Conservation (phyloP, 2,888 invertebrate genomes). For the Dromius quadrimaculatus region DNA sequence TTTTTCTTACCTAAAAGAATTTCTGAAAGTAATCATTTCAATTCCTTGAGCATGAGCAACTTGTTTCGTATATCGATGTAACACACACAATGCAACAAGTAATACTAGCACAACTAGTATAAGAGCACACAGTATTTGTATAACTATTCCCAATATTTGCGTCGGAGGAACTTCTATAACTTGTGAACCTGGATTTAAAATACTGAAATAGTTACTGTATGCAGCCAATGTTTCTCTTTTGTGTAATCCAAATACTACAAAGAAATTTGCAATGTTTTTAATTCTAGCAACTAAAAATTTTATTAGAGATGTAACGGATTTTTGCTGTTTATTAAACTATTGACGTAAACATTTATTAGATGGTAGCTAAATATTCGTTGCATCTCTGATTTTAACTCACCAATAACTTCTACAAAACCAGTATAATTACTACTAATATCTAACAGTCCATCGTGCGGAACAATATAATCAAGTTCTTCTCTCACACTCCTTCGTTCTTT, state of each 20-base stretch:
- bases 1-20: constrained; percentile 72
- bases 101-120: constrained; percentile 74
- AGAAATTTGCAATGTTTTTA: constrained; percentile 43
- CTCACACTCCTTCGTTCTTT: constrained; percentile 53
- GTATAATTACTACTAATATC: constrained; percentile 86
- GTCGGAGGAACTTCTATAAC: constrained; percentile 65
- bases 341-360: constrained; percentile 1
- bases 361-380: too few species aligned
- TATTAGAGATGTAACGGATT: neutral
- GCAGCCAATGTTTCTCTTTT: constrained; percentile 70
- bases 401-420: constrained; percentile 85
- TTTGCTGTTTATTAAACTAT: neutral
- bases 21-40: constrained; percentile 76
- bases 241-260: constrained; percentile 68
- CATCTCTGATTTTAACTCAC: constrained; percentile 69
- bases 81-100: constrained; percentile 73
- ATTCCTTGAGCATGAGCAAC: constrained; percentile 74
- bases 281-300: constrained; percentile 23
- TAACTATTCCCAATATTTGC: constrained; percentile 71
- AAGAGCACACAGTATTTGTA: constrained; percentile 77
- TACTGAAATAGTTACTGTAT: constrained; percentile 82
- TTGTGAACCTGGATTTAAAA: constrained; percentile 78
- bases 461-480: constrained; percentile 63
- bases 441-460: constrained; percentile 78
- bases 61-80: constrained; percentile 76